Evolutionary conservation across 2,113 vertebrate species (phyloP).

Genomic region (Serinus canaria): DNA sequence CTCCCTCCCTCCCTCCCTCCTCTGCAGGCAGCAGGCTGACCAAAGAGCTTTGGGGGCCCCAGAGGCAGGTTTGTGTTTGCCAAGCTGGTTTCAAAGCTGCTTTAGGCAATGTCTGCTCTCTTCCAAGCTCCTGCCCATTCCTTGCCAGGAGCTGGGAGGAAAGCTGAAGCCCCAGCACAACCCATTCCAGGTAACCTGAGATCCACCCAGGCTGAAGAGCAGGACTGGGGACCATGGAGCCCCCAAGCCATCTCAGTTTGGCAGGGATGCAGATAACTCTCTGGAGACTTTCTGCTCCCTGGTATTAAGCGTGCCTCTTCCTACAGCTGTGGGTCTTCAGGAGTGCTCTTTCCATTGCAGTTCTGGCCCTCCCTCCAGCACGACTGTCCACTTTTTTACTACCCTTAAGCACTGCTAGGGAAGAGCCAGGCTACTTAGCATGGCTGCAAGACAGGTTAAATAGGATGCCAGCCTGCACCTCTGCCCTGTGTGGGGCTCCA

Average conservation of each 20-base stretch:
- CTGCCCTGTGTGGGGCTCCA: not conserved
- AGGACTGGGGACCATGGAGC: not conserved
- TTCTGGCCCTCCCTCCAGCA: not conserved
- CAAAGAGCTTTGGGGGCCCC: not conserved
- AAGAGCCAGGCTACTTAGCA: not conserved
- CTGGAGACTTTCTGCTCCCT: not conserved
- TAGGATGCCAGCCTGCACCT: not conserved
- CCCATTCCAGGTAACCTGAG: not conserved
- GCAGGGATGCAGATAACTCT: not conserved
- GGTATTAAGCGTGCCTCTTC: not conserved
- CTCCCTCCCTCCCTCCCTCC: not conserved
- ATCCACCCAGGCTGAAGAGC: not conserved
- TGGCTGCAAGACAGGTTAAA: not conserved
- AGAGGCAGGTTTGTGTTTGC: not conserved
- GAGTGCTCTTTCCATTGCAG: not conserved
- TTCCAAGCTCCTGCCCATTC: not conserved
- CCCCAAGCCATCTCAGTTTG: not conserved
- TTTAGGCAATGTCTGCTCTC: not conserved
- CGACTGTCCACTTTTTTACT: not conserved
- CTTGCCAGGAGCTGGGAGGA: not conserved
- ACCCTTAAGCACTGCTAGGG: not conserved
- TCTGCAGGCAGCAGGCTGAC: not conserved
- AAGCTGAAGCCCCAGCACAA: not conserved
- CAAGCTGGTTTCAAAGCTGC: not conserved
- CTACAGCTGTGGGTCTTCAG: not conserved